These are phyloP conservation scores for Hycleus phaleratus DNA, from an alignment of 1,140 invertebrate genomes.

Conservation along the genomic window DNA sequence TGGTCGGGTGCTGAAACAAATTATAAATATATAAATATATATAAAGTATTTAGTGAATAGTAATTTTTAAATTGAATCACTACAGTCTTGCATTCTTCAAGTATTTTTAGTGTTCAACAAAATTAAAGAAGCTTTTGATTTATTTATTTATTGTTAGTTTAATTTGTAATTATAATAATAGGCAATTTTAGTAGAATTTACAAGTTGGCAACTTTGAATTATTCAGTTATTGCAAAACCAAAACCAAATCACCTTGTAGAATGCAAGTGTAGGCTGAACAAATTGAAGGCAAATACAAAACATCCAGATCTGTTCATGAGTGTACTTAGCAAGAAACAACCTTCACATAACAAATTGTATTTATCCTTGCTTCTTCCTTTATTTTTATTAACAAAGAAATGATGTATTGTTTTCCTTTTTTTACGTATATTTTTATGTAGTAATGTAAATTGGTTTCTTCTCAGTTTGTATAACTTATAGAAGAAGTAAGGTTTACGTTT, in stretches of 20 bases:
- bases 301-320: conserved; percentile 29
- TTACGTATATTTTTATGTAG: conserved; percentile 3
- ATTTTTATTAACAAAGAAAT: not conserved
- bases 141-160: conserved; percentile 1
- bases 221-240: not conserved
- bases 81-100: conserved; percentile 16
- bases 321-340: conserved; percentile 30
- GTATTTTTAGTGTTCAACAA: not conserved
- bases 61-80: conserved; percentile 16
- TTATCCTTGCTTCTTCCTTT: conserved; percentile 10
- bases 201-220: not conserved
- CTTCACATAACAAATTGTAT: conserved; percentile 6
- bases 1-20: conserved; percentile 20
- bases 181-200: not conserved
- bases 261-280: conserved; percentile 2
- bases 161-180: not conserved
- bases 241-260: conserved; percentile 4
- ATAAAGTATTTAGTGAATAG: conserved; percentile 7
- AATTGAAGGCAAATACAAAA: not conserved
- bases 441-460: not conserved
- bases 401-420: conserved; percentile 1
- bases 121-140: not conserved
- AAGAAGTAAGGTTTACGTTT: conserved; percentile 27
- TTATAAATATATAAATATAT: conserved; percentile 14
- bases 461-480: conserved; percentile 4